A percentile compares a stretch with the other conserved stretches of the same genome.
Conservation (phyloP, 2,113 vertebrate genomes). For the Xyrauchen texanus region DNA sequence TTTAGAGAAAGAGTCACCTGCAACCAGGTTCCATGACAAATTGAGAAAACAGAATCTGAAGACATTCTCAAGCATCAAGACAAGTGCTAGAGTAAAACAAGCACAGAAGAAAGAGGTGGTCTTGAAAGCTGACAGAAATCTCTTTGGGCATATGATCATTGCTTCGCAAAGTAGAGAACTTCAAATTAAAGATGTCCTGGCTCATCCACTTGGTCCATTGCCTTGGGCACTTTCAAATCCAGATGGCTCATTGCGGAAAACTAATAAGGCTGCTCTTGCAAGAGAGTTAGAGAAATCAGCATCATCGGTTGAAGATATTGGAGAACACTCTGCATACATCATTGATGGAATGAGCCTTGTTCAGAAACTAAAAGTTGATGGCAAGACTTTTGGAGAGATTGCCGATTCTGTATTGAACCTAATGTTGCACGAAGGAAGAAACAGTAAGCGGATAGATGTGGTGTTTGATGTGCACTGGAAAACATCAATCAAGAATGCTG, state of each 20-base stretch:
- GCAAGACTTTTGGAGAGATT: background rate
- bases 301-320: background rate
- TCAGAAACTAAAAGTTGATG: slow-evolving; percentile 12
- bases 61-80: no score
- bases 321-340: background rate
- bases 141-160: no score
- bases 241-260: background rate
- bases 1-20: no score
- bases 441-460: background rate
- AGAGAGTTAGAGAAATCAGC: slow-evolving; percentile 9
- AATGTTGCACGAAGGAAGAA: background rate
- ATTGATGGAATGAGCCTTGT: slow-evolving; percentile 9
- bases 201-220: no score
- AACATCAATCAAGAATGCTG: slow-evolving; percentile 30
- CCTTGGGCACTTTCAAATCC: no score
- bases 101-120: no score
- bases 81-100: no score
- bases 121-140: no score
- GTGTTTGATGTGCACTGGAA: background rate
- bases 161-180: no score
- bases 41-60: no score
- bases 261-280: slow-evolving; percentile 9
- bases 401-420: slow-evolving; percentile 2
- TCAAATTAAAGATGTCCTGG: no score
- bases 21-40: no score